Evolutionary conservation across 2,113 vertebrate species (phyloP), one percentile per base, ranked within the genome.

Genomic region (Sebastes fasciatus): DNA sequence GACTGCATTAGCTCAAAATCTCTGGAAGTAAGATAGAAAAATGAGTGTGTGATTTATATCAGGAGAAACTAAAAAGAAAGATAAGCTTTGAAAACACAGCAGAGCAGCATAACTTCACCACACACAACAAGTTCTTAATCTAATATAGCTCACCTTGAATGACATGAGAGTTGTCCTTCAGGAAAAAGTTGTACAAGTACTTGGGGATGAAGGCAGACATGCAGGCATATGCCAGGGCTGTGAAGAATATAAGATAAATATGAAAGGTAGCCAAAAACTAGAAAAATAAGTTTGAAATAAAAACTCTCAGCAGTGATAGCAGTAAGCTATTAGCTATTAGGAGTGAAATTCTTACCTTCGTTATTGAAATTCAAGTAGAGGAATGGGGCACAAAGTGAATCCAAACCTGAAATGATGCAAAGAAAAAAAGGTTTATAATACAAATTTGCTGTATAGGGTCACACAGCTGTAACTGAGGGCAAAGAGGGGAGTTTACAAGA

Each of bases 201-300:
- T 99, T 99, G 6, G 98, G 98, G 87, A 99, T 99, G 93, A 99
- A 99, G 85, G 98, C 97, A 85, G 98, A 99, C 98, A 99, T 99
- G 79, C 98, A 99, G 2, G 98, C 96, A 82, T 99, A 99, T 0
- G 98, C 98, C 83, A 99, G 94, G 17, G 98, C 98, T 99, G 83
- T 51, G 88, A 74, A 63, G 45, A 89, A 62, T 16, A 79, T 1
- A 17, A 14, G 16, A 77, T 34, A 6, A 19, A 42, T 34, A 78
- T 68, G 49, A 84, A 67, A 80, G 8, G 40, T 51, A 26, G 26
- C 46, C n/a, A 26, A 42, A 23, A 52, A 43, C 16, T 5, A 23
- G 17, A 66, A 77, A 67, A 58, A 23, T 2, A 72, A 40, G 16
- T 11, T 1, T 49, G 11, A 26, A 42, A 40, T 52, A 78, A 65